Evolutionary conservation across 2,888 invertebrate species (phyloP).

Genomic region (Caenorhabditis angaria): DNA sequence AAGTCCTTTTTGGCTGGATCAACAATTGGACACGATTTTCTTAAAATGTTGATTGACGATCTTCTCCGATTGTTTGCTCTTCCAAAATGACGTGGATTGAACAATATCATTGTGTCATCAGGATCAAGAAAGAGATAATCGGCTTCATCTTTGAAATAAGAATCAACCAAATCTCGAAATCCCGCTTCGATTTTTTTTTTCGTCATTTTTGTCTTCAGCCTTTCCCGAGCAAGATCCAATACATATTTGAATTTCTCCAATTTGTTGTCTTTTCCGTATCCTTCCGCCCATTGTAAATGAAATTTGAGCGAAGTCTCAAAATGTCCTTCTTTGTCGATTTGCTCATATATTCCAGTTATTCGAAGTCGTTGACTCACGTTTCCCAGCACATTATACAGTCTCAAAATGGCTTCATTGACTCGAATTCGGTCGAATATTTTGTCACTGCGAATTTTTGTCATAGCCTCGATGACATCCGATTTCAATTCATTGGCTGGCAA

Average conservation of each 20-base stretch:
- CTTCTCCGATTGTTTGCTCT: conserved; percentile 5
- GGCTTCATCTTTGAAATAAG: conserved; percentile 18
- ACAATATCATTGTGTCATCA: conserved; percentile 27
- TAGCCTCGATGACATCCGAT: conserved; percentile 2
- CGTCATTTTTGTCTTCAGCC: conserved; percentile 2
- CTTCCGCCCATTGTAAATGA: conserved; percentile 48
- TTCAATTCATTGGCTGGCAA: conserved; percentile 15
- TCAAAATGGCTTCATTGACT: conserved; percentile 20
- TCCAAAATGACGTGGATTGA: conserved; percentile 2
- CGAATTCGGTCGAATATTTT: conserved; percentile 12
- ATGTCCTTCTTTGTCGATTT: conserved; percentile 40
- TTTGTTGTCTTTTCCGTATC: conserved; percentile 30
- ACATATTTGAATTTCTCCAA: conserved; percentile 18
- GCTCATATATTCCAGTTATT: conserved; percentile 45
- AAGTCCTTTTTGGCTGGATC: background rate
- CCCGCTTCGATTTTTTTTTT: conserved; percentile 18
- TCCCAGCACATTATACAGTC: conserved; percentile 47
- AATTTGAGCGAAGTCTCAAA: conserved; percentile 47
- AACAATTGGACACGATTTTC: conserved; percentile 13
- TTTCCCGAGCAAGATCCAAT: conserved; percentile 13
- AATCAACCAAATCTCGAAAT: conserved; percentile 32
- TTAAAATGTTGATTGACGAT: conserved; percentile 23
- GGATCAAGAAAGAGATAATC: conserved; percentile 20
- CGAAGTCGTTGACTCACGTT: conserved; percentile 46
- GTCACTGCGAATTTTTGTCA: conserved; percentile 8